phyloP scores from a whole-genome alignment of 2,113 vertebrate genomes.

The Grammomys dolichurus region DNA sequence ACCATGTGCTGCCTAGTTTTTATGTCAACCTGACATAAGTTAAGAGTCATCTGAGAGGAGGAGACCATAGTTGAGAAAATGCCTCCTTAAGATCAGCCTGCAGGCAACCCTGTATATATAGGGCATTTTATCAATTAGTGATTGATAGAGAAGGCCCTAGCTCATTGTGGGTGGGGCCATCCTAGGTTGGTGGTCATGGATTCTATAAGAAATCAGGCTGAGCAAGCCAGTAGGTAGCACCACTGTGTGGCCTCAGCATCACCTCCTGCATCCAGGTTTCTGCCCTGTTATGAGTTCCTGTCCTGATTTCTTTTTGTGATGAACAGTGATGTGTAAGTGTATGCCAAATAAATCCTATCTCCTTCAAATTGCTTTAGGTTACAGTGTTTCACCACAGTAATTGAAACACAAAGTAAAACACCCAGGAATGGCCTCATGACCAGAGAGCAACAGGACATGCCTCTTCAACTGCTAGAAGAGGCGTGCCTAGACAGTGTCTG shows the following conservation, averaged over 20 bases:
- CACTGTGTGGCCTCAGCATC: neutral
- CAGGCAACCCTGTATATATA: too few species aligned
- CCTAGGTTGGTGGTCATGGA: too few species aligned
- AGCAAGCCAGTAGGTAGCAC: neutral
- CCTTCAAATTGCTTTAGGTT: neutral
- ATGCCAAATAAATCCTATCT: neutral
- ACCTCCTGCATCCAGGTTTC: neutral
- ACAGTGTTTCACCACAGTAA: neutral
- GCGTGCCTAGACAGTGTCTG: too few species aligned
- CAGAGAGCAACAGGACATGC: neutral
- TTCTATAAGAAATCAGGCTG: neutral
- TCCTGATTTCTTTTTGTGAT: neutral
- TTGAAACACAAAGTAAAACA: neutral
- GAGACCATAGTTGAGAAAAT: neutral
- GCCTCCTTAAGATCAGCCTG: neutral
- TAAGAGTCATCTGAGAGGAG: neutral
- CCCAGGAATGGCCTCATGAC: neutral
- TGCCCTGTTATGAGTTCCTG: neutral
- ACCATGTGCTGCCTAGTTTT: neutral
- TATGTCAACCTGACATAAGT: neutral
- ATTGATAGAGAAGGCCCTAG: neutral
- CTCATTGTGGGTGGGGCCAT: neutral
- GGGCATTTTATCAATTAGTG: neutral
- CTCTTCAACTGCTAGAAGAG: neutral
- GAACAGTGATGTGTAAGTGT: too few species aligned